A percentile compares a stretch with the other conserved stretches of the same genome.
phyloP scores from a whole-genome alignment of 1,140 invertebrate genomes.

The Bemisia tabaci region DNA sequence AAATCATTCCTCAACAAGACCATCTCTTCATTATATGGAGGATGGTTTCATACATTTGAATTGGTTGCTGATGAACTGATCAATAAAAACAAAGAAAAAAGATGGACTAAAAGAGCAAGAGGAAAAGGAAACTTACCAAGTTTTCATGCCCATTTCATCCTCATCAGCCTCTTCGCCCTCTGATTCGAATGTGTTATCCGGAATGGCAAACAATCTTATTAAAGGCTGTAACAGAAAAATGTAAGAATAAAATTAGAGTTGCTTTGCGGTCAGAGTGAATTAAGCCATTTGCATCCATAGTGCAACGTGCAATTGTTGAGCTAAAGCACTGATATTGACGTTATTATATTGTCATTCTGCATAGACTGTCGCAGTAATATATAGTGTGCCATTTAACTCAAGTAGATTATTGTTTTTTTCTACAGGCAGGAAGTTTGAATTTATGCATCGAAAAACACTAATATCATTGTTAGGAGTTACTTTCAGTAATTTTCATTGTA shows the following conservation, averaged over 20 bases:
- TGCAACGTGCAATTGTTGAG: background rate
- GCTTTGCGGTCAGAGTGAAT: background rate
- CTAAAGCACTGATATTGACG: too few species aligned
- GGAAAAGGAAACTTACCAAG: background rate
- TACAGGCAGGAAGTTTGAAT: background rate
- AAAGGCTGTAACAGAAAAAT: slow-evolving; percentile 46
- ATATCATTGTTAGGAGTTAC: too few species aligned
- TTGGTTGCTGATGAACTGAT: too few species aligned
- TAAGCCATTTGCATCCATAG: background rate
- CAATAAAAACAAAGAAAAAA: too few species aligned
- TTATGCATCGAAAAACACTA: background rate
- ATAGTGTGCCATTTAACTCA: too few species aligned
- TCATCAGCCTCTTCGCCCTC: slow-evolving; percentile 87
- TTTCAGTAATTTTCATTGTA: too few species aligned
- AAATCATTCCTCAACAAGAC: too few species aligned
- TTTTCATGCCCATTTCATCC: slow-evolving; percentile 31
- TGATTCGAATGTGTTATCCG: slow-evolving; percentile 96
- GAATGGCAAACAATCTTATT: slow-evolving; percentile 92
- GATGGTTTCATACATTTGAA: too few species aligned
- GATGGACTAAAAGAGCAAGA: too few species aligned
- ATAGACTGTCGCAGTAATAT: background rate
- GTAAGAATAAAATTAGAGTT: background rate
- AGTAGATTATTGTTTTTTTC: too few species aligned
- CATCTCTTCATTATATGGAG: too few species aligned
- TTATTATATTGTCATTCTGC: background rate